Evolutionary conservation across 2,113 vertebrate genomes (phyloP), one percentile per base, ranked within the genome.

Genomic region (Elephantulus edwardii): DNA sequence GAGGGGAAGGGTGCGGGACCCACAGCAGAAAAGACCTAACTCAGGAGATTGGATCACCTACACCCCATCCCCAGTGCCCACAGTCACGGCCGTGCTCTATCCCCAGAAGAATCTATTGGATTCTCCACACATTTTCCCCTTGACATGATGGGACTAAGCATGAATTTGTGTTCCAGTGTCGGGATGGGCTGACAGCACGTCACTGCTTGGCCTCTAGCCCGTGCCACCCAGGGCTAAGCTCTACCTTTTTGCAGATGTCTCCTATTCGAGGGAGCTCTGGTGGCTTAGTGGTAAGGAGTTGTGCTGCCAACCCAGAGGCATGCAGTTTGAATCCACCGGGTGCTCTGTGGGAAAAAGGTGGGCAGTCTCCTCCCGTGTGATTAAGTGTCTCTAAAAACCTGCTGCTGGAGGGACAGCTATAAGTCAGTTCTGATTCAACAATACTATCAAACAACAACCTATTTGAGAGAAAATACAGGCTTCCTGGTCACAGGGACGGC

Each of bases 181-280:
- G 62, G 7, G 44, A 89, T 35, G 0, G 19, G 24, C 91, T 83
- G 83, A 91, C 24, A 8, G 76, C 80, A 90, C 70, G 83, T 94
- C 94, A 92, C 81, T 74, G 46, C 44, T 89, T 95, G 96, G 93
- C 78, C 52, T 46, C 90, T 20, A 7, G 91, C 93, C 91, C 91
- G 84, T 78, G 78, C 95, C 94, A 89, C 88, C 60, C 88, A 12
- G 87, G 54, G 90, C 93, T 46, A 58, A 87, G 94, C 71, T 42
- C 62, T 56, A 38, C 75, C 81, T 76, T 79, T 82, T 58, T 13
- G n/a, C 70, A 91, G 88, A 75, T 54, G 71, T 78, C 88, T 79
- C 54, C 68, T n/a, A n/a, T n/a, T n/a, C n/a, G n/a, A n/a, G n/a
- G n/a, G n/a, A n/a, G n/a, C n/a, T n/a, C n/a, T n/a, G n/a, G n/a